Percentiles rank a stretch among this genome's conserved stretches.
These are phyloP conservation scores for Nysson spinosus DNA, from an alignment of 2,888 invertebrate genomes.

Conservation along the genomic window DNA sequence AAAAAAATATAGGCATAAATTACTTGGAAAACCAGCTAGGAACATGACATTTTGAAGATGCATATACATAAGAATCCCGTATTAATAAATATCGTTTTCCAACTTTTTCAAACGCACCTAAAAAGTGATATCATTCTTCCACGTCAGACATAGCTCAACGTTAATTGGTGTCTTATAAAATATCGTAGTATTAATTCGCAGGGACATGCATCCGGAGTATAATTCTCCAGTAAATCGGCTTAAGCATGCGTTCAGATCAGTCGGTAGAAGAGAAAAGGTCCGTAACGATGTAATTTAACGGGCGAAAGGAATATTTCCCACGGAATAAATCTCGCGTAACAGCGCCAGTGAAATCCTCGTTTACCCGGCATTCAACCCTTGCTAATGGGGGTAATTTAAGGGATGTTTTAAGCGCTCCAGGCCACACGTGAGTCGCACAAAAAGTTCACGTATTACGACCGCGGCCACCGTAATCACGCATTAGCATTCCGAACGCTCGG, in stretches of 20 bases:
- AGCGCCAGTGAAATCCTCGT: conserved; percentile 74
- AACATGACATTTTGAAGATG: no score
- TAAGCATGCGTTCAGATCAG: conserved; percentile 39
- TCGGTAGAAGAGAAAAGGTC: conserved; percentile 7
- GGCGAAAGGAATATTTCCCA: conserved; percentile 73
- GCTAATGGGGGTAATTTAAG: conserved; percentile 77
- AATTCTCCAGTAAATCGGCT: conserved; percentile 46
- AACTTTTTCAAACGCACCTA: no score
- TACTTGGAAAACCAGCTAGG: no score
- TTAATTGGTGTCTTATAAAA: no score
- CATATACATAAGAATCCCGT: no score
- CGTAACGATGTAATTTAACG: conserved; percentile 66
- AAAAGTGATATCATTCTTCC: no score
- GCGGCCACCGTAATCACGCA: conserved; percentile 71
- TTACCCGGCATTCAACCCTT: conserved; percentile 74
- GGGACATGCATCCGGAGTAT: background rate
- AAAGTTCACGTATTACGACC: conserved; percentile 73
- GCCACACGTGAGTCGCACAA: conserved; percentile 72
- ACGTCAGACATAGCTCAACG: no score
- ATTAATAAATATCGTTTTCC: no score
- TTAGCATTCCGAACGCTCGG: conserved; percentile 73
- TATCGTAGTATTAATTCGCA: background rate
- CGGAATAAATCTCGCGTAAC: conserved; percentile 76
- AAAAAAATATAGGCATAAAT: no score
- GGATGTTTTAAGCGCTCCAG: conserved; percentile 75